Percentiles rank a stretch among this genome's conserved stretches.
Conservation (phyloP, 2,113 vertebrate species). For the Saccopteryx bilineata region DNA sequence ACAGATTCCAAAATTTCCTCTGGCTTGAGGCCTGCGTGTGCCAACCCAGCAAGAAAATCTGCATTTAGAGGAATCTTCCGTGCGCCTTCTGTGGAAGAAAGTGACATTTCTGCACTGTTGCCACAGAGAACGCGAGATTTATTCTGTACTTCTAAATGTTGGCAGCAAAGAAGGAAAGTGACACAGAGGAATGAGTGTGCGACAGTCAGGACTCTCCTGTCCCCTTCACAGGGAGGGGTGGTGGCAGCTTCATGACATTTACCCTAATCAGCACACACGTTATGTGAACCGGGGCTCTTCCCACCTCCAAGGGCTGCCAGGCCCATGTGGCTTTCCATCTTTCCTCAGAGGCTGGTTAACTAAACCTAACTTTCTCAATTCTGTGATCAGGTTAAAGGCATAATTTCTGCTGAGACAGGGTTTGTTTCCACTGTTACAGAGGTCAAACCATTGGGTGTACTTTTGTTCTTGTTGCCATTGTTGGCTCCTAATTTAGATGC, state of each 20-base stretch:
- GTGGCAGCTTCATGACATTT: fast-evolving
- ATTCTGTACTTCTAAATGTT: not conserved
- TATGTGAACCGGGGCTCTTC: not conserved
- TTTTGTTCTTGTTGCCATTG: not conserved
- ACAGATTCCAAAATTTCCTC: conserved; percentile 90
- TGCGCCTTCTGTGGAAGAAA: conserved; percentile 81
- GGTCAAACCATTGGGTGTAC: not conserved
- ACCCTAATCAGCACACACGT: fast-evolving
- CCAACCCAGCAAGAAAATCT: conserved; percentile 89
- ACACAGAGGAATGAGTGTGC: not conserved
- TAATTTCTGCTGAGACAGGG: not conserved
- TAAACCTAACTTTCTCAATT: fast-evolving
- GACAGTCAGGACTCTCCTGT: fast-evolving
- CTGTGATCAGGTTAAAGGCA: not conserved
- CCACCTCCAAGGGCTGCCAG: not conserved
- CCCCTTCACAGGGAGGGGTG: not conserved
- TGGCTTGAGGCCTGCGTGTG: conserved; percentile 87
- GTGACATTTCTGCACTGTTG: not conserved
- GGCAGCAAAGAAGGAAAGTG: not conserved
- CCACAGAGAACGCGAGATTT: not conserved
- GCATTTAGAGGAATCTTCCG: conserved; percentile 87
- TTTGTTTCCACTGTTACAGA: not conserved
- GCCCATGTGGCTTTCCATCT: not conserved
- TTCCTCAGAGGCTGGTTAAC: not conserved
- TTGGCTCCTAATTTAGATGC: not conserved